phyloP scores from a whole-genome alignment of 2,888 invertebrate species.

The Cotesia congregata region DNA sequence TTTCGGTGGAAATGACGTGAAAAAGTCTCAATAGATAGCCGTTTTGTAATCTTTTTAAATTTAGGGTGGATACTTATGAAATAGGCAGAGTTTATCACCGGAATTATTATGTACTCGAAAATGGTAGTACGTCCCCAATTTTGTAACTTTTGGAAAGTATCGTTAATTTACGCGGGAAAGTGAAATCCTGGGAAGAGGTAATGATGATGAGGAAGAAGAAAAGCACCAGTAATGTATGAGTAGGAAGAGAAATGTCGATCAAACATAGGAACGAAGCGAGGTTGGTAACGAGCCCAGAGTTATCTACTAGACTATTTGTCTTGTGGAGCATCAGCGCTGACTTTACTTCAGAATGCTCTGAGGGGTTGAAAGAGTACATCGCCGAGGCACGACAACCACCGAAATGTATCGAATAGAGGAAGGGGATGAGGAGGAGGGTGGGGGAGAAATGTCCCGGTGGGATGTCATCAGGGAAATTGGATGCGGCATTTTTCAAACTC shows the following conservation, averaged over 20 bases:
- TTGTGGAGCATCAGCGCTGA: slow-evolving; percentile 49
- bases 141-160: slow-evolving; percentile 16
- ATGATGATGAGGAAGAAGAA: slow-evolving; percentile 8
- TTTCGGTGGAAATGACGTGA: slow-evolving; percentile 42
- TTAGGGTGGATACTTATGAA: background rate
- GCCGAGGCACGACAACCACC: slow-evolving; percentile 4
- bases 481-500: slow-evolving; percentile 64
- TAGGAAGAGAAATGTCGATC: slow-evolving; percentile 43
- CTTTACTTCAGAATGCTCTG: slow-evolving; percentile 11
- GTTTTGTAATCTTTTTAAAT: background rate
- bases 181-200: background rate
- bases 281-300: slow-evolving; percentile 42
- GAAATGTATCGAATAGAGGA: slow-evolving; percentile 40
- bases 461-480: slow-evolving; percentile 68
- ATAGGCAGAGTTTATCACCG: slow-evolving; percentile 33
- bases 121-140: background rate
- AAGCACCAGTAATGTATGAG: slow-evolving; percentile 6
- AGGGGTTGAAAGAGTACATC: slow-evolving; percentile 49
- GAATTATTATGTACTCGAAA: slow-evolving; percentile 42
- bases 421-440: slow-evolving; percentile 29
- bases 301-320: slow-evolving; percentile 61
- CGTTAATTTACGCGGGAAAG: slow-evolving; percentile 52
- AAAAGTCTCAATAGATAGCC: background rate
- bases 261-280: slow-evolving; percentile 22
- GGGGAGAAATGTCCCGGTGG: slow-evolving; percentile 57